A percentile compares a stretch with the other conserved stretches of the same genome.
phyloP scores from a whole-genome alignment of 2,113 vertebrate genomes.

The Nicator chloris region DNA sequence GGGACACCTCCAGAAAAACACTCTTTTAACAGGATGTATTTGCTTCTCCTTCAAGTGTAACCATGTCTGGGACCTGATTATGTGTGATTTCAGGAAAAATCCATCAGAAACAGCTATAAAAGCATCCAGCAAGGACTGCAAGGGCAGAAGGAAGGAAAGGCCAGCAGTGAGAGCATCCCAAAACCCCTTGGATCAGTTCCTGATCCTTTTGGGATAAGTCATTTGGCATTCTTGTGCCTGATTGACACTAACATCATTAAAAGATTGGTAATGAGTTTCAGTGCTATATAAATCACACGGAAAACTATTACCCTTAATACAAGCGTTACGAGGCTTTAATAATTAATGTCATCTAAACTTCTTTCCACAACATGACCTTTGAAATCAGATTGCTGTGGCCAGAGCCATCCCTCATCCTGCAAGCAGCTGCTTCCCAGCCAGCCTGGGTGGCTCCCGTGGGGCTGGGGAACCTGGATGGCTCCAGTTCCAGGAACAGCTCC shows the following conservation, averaged over 20 bases:
- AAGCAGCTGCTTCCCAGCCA: background rate
- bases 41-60: background rate
- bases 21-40: background rate
- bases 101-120: background rate
- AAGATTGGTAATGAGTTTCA: conserved; percentile 8
- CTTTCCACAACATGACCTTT: conserved; percentile 27
- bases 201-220: background rate
- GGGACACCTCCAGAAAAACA: background rate
- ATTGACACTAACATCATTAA: background rate
- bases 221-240: background rate
- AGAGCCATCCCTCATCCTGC: background rate
- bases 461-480: background rate
- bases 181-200: background rate
- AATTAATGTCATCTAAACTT: conserved; percentile 14
- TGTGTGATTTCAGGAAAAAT: background rate
- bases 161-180: background rate
- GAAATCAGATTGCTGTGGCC: background rate
- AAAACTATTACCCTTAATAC: background rate
- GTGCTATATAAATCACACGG: background rate
- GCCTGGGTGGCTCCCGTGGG: background rate
- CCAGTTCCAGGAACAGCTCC: background rate
- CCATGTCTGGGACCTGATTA: background rate
- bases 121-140: background rate
- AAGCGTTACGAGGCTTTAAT: background rate
- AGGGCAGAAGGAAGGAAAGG: background rate